Evolutionary conservation across 2,113 vertebrate genomes (phyloP).

Genomic region (Calyptomena viridis): DNA sequence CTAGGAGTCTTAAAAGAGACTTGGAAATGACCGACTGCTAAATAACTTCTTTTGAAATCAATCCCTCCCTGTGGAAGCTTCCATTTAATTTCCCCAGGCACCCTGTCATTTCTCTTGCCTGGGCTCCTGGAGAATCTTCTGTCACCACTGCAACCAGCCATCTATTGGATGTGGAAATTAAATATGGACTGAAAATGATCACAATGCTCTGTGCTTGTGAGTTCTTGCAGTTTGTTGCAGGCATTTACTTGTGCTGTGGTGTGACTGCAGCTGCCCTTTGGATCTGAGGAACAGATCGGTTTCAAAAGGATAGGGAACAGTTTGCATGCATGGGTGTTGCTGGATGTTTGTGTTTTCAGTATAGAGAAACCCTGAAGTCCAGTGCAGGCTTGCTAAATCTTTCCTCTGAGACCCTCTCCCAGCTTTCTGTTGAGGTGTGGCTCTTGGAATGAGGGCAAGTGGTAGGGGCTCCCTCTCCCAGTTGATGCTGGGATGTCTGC

Average conservation of each 20-base stretch:
- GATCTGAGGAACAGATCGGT: not conserved
- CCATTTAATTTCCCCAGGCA: not conserved
- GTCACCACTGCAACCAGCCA: not conserved
- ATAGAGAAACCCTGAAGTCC: not conserved
- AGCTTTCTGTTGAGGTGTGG: not conserved
- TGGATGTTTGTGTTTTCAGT: not conserved
- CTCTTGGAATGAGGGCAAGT: not conserved
- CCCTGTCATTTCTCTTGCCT: rapidly evolving
- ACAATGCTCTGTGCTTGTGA: not conserved
- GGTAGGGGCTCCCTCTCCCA: not conserved
- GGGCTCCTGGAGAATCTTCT: not conserved
- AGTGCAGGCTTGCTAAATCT: not conserved
- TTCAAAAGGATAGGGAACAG: not conserved
- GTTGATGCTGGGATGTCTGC: rapidly evolving
- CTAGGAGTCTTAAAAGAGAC: not conserved
- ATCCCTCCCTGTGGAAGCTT: not conserved
- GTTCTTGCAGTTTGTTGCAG: not conserved
- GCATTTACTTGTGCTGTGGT: not conserved
- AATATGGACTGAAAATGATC: not conserved
- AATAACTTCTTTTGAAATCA: not conserved
- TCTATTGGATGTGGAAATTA: not conserved
- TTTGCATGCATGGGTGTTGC: not conserved
- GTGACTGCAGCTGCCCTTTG: not conserved
- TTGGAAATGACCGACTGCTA: not conserved
- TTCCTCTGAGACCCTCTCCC: not conserved